A percentile compares a stretch with the other conserved stretches of the same genome.
These are phyloP conservation scores for Dynastes grantii DNA, from an alignment of 2,888 invertebrate species.

Conservation along the genomic window DNA sequence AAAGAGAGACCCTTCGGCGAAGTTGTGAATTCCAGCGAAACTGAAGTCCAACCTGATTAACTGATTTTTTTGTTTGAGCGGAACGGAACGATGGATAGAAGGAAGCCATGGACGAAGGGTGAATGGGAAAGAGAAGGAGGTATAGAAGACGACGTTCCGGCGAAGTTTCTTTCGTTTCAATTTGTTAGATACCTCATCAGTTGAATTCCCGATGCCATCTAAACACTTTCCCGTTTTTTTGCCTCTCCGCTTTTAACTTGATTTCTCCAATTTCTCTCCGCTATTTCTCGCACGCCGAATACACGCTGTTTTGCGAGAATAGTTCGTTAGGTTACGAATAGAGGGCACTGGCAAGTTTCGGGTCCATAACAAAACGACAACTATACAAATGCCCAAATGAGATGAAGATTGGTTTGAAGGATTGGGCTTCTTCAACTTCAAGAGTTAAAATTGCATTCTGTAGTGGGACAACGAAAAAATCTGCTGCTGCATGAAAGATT, in stretches of 20 bases:
- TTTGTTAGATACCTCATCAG: constrained; percentile 58
- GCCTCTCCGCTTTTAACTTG: constrained; percentile 49
- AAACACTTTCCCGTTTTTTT: constrained; percentile 55
- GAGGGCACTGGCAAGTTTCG: too few species aligned
- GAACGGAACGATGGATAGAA: constrained; percentile 27
- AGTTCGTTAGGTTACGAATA: too few species aligned
- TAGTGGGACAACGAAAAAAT: too few species aligned
- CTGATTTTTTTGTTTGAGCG: constrained; percentile 58
- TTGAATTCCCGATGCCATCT: constrained; percentile 56
- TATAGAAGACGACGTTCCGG: constrained; percentile 49
- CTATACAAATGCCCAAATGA: too few species aligned
- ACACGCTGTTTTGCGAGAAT: too few species aligned
- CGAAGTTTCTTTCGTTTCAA: constrained; percentile 52
- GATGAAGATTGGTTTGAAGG: too few species aligned
- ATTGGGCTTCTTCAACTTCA: too few species aligned
- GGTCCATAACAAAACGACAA: too few species aligned
- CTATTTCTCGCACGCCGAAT: neutral
- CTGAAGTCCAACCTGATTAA: constrained; percentile 58
- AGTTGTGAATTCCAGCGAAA: constrained; percentile 40
- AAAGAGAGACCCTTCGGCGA: neutral
- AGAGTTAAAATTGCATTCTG: too few species aligned
- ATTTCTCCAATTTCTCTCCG: constrained; percentile 39
- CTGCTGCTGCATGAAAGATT: too few species aligned
- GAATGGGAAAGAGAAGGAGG: neutral
- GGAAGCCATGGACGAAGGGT: neutral